A percentile compares a stretch with the other conserved stretches of the same genome.
Evolutionary conservation across 2,113 vertebrate genomes (phyloP).

Genomic region (Pogonocichla stellata): DNA sequence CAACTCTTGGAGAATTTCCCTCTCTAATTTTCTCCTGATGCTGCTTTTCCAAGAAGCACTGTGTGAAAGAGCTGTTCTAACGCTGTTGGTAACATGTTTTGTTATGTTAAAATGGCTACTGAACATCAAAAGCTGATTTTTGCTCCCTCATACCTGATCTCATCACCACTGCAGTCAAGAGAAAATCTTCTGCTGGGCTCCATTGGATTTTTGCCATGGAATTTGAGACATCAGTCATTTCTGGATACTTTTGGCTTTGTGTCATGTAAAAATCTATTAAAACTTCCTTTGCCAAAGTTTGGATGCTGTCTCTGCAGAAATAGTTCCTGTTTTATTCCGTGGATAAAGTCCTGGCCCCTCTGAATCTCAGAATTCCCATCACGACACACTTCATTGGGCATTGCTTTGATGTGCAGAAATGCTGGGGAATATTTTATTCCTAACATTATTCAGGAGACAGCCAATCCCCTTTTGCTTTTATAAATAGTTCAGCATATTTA

Average conservation of each 20-base stretch:
- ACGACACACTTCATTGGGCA: slow-evolving; percentile 16
- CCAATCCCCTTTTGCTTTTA: neutral
- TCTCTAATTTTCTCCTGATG: neutral
- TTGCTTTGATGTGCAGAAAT: neutral
- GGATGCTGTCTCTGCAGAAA: slow-evolving; percentile 43
- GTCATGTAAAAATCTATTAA: slow-evolving; percentile 54
- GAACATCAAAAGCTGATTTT: slow-evolving; percentile 8
- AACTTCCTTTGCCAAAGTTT: slow-evolving; percentile 49
- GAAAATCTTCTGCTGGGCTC: slow-evolving; percentile 25
- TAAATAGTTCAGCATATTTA: neutral
- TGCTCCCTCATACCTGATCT: slow-evolving; percentile 2
- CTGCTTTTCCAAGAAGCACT: slow-evolving; percentile 26
- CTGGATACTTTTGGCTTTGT: slow-evolving; percentile 46
- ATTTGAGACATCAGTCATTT: slow-evolving; percentile 46
- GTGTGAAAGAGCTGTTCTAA: neutral
- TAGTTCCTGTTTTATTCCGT: slow-evolving; percentile 5
- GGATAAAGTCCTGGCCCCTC: slow-evolving; percentile 15
- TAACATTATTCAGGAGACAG: neutral
- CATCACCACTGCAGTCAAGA: neutral
- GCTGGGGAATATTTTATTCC: neutral
- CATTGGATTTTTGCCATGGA: slow-evolving; percentile 1
- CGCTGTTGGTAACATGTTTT: neutral
- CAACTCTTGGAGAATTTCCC: neutral
- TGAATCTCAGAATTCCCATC: slow-evolving; percentile 27
- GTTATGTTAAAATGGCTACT: neutral